Evolutionary conservation across 2,888 invertebrate genomes (phyloP).

Genomic region (Coleophora flavipennella): DNA sequence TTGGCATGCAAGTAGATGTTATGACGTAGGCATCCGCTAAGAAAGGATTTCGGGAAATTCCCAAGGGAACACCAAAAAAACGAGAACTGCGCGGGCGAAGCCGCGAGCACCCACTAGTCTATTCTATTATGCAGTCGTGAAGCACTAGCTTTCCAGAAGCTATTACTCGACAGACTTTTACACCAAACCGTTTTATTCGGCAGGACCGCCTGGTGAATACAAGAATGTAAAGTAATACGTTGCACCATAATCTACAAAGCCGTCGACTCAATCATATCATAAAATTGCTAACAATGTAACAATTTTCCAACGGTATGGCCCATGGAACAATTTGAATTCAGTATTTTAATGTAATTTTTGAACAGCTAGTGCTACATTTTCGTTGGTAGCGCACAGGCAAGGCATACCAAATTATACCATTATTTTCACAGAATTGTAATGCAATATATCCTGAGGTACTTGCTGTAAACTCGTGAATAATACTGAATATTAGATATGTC

Average conservation of each 20-base stretch:
- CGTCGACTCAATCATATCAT: conserved; percentile 10
- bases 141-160: no score
- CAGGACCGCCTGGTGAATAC: conserved; percentile 12
- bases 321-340: not conserved
- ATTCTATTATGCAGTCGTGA: conserved; percentile 18
- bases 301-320: conserved; percentile 2
- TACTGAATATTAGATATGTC: no score
- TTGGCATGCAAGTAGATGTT: no score
- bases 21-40: no score
- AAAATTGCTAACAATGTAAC: conserved; percentile 12
- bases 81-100: no score
- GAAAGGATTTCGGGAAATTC: no score
- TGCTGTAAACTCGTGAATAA: not conserved
- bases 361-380: not conserved
- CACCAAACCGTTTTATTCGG: conserved; percentile 26
- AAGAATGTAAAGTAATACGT: conserved; percentile 10
- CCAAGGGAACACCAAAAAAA: no score
- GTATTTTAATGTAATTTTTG: not conserved
- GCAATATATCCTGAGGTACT: not conserved
- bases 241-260: conserved; percentile 4
- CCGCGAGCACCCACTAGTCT: no score
- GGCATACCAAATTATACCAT: not conserved
- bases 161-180: conserved; percentile 16
- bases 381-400: not conserved
- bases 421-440: not conserved